phyloP scores from a whole-genome alignment of 1,140 invertebrate species.

The Trichonephila clavata region DNA sequence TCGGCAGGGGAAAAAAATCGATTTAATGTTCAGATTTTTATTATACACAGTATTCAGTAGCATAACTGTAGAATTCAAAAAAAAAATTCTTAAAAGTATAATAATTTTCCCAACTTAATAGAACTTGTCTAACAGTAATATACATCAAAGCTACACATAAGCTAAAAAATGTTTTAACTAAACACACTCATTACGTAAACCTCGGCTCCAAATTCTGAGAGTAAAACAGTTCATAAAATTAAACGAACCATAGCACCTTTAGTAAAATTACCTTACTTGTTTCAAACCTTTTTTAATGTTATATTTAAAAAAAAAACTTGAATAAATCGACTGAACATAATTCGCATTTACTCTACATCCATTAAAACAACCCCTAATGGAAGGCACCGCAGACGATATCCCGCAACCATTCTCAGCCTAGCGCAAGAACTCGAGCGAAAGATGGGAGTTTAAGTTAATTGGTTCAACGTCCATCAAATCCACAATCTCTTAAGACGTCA shows the following conservation, averaged over 20 bases:
- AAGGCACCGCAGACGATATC: neutral
- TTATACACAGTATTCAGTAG: too few relatives aligned
- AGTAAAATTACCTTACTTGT: neutral
- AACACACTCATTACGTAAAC: neutral
- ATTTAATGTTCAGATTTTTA: too few relatives aligned
- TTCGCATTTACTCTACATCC: neutral
- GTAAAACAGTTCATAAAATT: neutral
- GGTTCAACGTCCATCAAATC: neutral
- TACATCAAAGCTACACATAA: too few relatives aligned
- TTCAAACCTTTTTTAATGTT: too few relatives aligned
- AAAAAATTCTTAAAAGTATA: too few relatives aligned
- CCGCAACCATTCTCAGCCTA: neutral
- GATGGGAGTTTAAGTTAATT: neutral
- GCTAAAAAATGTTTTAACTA: too few relatives aligned
- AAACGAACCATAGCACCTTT: neutral
- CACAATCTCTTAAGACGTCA: neutral
- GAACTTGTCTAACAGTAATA: too few relatives aligned
- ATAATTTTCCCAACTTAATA: too few relatives aligned
- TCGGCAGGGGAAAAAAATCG: too few relatives aligned
- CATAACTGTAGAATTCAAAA: too few relatives aligned
- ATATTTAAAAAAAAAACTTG: too few relatives aligned
- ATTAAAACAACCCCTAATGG: neutral
- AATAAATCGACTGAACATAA: neutral
- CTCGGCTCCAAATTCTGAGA: neutral
- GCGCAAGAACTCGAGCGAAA: neutral